A percentile compares a stretch with the other conserved stretches of the same genome.
These are phyloP conservation scores for Vireo altiloquus DNA, from an alignment of 2,113 vertebrate genomes.

Conservation along the genomic window DNA sequence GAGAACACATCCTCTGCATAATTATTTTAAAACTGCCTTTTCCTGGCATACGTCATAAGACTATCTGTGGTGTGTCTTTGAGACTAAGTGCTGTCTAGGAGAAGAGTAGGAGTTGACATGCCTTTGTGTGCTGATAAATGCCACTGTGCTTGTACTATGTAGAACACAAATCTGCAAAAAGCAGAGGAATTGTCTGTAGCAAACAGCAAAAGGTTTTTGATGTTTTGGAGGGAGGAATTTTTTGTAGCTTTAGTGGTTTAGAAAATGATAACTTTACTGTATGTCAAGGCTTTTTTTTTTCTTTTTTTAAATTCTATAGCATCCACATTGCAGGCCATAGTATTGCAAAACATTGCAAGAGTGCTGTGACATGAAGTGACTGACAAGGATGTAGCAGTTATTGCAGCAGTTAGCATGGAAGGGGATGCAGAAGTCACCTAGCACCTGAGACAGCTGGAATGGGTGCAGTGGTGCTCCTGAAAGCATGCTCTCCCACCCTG, in stretches of 20 bases:
- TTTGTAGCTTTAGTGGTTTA: neutral
- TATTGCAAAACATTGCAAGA: neutral
- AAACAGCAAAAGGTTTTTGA: neutral
- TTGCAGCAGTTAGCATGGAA: neutral
- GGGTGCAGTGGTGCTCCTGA: neutral
- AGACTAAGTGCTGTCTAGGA: neutral
- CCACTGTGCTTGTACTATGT: neutral
- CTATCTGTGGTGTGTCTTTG: neutral
- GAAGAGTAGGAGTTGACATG: neutral
- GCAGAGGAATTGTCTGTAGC: neutral
- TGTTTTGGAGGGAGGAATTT: neutral
- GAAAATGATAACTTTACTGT: neutral
- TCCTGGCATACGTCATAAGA: neutral
- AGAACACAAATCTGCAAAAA: neutral
- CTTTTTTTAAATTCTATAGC: neutral
- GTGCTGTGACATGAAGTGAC: neutral
- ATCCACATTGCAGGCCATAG: neutral
- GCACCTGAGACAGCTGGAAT: neutral
- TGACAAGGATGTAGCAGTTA: neutral
- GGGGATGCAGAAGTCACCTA: neutral
- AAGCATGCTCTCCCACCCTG: neutral
- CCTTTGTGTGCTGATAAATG: constrained; percentile 20
- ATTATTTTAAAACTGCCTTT: constrained; percentile 27
- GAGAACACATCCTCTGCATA: constrained; percentile 34
- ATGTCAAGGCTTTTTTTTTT: neutral